phyloP scores from a whole-genome alignment of 1,140 invertebrate species.

The Bombus confusus region DNA sequence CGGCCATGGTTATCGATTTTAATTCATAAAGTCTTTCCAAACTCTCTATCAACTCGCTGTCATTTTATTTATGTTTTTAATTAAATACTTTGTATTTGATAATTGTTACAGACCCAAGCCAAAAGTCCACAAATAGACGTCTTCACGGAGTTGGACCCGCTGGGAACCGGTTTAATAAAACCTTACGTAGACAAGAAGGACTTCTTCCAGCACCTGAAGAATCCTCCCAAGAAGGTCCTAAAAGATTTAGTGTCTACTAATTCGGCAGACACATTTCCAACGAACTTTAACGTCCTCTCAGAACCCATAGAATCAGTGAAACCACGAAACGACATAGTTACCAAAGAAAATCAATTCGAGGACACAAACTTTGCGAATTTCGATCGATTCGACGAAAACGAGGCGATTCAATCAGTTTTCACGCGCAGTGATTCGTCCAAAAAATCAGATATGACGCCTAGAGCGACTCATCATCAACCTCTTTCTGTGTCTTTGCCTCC shows the following conservation, averaged over 20 bases:
- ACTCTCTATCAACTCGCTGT: no score
- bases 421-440: conserved; percentile 37
- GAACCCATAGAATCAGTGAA: conserved; percentile 72
- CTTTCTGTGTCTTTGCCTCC: conserved; percentile 87
- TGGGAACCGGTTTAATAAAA: conserved; percentile 93
- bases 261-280: conserved; percentile 76
- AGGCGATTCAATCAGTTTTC: conserved; percentile 46
- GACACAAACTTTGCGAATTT: conserved; percentile 79
- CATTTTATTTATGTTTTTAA: not conserved
- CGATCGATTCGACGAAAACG: conserved; percentile 77
- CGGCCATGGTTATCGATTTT: no score
- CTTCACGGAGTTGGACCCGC: conserved; percentile 95
- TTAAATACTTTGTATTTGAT: not conserved
- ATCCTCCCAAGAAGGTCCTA: conserved; percentile 94
- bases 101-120: conserved; percentile 47
- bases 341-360: conserved; percentile 70
- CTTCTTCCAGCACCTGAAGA: conserved; percentile 96
- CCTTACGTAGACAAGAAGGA: conserved; percentile 97
- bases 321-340: conserved; percentile 52
- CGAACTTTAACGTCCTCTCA: conserved; percentile 72
- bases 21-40: no score
- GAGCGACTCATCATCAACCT: conserved; percentile 82
- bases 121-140: conserved; percentile 86
- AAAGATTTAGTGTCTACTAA: conserved; percentile 88
- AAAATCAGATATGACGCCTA: conserved; percentile 61